Conservation (phyloP, 2,113 vertebrate genomes). For the Psephotus haematonotus region DNA sequence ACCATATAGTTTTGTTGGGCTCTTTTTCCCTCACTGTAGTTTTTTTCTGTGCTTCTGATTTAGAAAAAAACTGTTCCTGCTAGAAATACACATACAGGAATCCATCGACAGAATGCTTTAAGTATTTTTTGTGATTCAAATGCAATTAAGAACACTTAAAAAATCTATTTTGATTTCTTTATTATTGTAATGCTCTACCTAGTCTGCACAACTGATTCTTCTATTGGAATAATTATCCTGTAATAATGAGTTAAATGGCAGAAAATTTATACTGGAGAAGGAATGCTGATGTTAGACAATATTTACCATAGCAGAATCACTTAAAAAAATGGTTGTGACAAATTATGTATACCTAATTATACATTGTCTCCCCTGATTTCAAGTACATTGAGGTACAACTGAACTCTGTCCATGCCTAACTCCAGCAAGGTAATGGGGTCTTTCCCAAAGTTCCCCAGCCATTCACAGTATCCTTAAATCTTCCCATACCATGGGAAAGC, state of each 20-base stretch:
- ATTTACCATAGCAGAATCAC: neutral
- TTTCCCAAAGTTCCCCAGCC: neutral
- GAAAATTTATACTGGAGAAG: neutral
- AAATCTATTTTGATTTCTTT: neutral
- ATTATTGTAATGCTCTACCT: neutral
- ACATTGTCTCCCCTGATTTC: neutral
- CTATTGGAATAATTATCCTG: neutral
- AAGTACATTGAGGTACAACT: neutral
- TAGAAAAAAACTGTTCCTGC: neutral
- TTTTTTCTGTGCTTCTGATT: neutral
- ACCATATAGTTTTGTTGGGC: neutral
- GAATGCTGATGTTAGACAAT: neutral
- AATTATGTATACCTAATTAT: neutral
- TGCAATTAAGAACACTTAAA: neutral
- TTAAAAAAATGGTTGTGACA: neutral
- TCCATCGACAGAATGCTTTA: neutral
- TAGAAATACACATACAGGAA: neutral
- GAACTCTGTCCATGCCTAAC: neutral
- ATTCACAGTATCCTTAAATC: neutral
- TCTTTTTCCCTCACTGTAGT: neutral
- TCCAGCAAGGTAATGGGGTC: neutral
- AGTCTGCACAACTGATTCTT: neutral
- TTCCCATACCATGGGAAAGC: neutral
- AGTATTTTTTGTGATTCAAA: neutral
- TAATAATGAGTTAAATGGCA: neutral